Percentiles rank a stretch among this genome's conserved stretches.
Conservation (phyloP, 2,888 invertebrate genomes). For the Ecdyonurus torrentis region DNA sequence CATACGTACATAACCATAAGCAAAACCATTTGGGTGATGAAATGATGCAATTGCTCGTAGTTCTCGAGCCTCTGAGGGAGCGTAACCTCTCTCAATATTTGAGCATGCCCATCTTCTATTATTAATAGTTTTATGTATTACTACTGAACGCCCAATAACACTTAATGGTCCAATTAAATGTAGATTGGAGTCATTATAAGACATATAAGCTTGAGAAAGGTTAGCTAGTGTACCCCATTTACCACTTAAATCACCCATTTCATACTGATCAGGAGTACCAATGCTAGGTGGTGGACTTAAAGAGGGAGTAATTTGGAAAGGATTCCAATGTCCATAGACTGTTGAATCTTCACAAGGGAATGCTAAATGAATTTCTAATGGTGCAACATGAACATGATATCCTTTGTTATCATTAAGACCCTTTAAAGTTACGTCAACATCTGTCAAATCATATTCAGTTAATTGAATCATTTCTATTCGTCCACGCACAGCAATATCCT, state of each 20-base stretch:
- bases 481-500: conserved; percentile 32
- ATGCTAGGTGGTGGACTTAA: conserved; percentile 39
- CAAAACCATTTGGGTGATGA: conserved; percentile 73
- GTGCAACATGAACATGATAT: conserved; percentile 70
- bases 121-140: conserved; percentile 44
- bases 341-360: conserved; percentile 77
- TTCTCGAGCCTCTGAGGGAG: conserved; percentile 73
- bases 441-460: conserved; percentile 67
- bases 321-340: conserved; percentile 76
- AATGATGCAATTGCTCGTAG: conserved; percentile 77
- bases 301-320: conserved; percentile 48
- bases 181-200: conserved; percentile 64
- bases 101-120: conserved; percentile 68
- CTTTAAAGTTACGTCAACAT: conserved; percentile 57
- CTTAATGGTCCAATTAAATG: conserved; percentile 67
- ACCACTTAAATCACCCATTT: conserved; percentile 68
- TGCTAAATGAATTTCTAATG: conserved; percentile 63
- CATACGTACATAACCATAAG: conserved; percentile 73
- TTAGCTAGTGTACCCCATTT: conserved; percentile 68
- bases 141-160: conserved; percentile 70
- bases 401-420: conserved; percentile 48
- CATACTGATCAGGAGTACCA: conserved; percentile 74
- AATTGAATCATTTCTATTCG: conserved; percentile 71
- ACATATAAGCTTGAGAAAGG: conserved; percentile 19
- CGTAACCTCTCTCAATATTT: conserved; percentile 69